These are phyloP conservation scores for Thaumatotibia leucotreta DNA, from an alignment of 1,140 invertebrate species.

Conservation along the genomic window DNA sequence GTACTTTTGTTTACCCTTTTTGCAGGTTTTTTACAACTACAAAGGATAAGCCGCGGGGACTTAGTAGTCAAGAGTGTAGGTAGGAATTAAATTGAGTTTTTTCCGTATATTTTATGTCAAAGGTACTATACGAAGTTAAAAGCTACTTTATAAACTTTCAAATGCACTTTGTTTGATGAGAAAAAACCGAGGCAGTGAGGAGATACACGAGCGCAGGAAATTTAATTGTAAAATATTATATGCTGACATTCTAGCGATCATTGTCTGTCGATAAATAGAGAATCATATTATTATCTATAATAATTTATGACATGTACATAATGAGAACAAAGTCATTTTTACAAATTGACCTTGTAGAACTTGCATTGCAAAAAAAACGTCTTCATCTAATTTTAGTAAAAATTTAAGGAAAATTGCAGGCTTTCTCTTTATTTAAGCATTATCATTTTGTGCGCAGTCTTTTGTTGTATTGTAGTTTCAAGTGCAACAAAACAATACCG, in stretches of 20 bases:
- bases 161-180: no score
- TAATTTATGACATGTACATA: no score
- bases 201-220: no score
- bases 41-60: constrained; percentile 27
- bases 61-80: background rate
- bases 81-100: background rate
- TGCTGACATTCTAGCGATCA: no score
- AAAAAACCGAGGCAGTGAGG: no score
- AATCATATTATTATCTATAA: no score
- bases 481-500: background rate
- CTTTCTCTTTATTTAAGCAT: background rate
- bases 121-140: background rate
- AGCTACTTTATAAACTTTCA: background rate
- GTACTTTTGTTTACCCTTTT: constrained; percentile 40
- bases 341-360: no score
- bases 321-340: no score
- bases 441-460: background rate
- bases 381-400: no score
- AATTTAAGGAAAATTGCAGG: background rate
- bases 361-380: no score
- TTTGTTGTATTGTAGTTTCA: background rate
- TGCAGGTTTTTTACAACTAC: constrained; percentile 45
- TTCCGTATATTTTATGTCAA: background rate
- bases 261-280: no score
- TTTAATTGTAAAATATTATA: no score